These are phyloP conservation scores for Molossus alvarezi DNA, from an alignment of 2,797 vertebrate species.

Conservation along the genomic window DNA sequence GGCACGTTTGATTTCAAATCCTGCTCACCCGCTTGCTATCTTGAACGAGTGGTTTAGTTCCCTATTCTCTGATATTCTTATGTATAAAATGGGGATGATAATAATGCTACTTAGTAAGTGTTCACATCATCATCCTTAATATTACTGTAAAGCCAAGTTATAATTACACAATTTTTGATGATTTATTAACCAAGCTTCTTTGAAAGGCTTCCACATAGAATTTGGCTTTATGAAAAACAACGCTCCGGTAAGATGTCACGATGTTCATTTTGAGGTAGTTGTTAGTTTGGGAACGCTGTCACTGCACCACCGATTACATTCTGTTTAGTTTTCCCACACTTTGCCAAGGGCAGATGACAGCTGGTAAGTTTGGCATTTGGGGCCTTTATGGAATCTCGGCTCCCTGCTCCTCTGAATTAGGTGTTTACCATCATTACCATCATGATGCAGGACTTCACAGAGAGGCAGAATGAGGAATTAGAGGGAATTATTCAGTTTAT, in stretches of 20 bases:
- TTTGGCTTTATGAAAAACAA: not conserved
- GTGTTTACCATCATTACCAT: not conserved
- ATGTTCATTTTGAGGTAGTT: constrained; percentile 12
- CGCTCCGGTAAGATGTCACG: not conserved
- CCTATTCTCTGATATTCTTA: not conserved
- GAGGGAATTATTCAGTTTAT: not conserved
- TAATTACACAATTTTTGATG: not conserved
- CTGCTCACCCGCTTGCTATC: not conserved
- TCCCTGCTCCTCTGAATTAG: not conserved
- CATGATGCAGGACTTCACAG: not conserved
- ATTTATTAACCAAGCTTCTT: not conserved
- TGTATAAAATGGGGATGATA: not conserved
- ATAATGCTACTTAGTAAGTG: not conserved
- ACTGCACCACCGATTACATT: not conserved
- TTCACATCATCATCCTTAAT: not conserved
- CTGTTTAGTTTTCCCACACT: not conserved
- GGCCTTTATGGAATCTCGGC: not conserved
- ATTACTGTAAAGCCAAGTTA: not conserved
- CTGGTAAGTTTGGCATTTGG: not conserved
- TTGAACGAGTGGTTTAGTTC: not conserved
- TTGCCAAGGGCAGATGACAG: not conserved
- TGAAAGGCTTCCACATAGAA: not conserved
- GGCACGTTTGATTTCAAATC: not conserved
- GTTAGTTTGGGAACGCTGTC: not conserved
- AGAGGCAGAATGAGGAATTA: not conserved